Evolutionary conservation across 1,140 invertebrate genomes (phyloP), one percentile per base, ranked within the genome.

Genomic region (Magallana ariakensis): DNA sequence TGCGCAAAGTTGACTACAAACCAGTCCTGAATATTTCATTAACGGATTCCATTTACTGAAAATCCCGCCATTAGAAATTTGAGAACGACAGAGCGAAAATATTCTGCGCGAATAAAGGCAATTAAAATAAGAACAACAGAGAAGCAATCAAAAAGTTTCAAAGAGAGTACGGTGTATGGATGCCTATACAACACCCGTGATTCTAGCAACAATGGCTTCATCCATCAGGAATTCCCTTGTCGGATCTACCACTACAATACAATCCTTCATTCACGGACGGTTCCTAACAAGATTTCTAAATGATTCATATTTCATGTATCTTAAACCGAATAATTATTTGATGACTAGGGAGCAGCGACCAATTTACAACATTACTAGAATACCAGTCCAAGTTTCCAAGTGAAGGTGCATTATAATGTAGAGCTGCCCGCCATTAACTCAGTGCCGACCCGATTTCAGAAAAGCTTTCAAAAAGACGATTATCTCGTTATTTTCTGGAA

Each of bases 61-160:
- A 46, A 75, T 75, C 33, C 19, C 66, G 66, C 33, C 22, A 75
- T 75, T 75, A 75, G 66, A 75, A 75, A 75, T 75, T 75, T 75
- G 66, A 75, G 22, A 13, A 75, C 22, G 22, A 11, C 22, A 33
- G 66, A 75, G 22, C 66, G 22, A 26, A 75, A 75, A 26, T 75
- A 26, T 75, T n/a, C 19, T 7, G 22, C 19, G 66, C 33, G 66
- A 75, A 75, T 26, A 75, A 75, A 13, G 22, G 66, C 66, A 75
- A 75, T 75, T 75, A 75, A 75, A 75, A 75, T 75, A 75, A 75
- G 19, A 75, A 75, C 66, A 75, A 75, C 26, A 75, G 66, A 13
- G 22, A 19, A 33, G 22, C 22, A 75, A 19, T 26, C 66, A 26
- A 75, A 75, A 9, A 26, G 22, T 9, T 3, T 26, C 22, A 26